Percentiles rank a stretch among this genome's conserved stretches.
phyloP scores from a whole-genome alignment of 2,113 vertebrate species.

The Rhynchopsitta pachyrhyncha region DNA sequence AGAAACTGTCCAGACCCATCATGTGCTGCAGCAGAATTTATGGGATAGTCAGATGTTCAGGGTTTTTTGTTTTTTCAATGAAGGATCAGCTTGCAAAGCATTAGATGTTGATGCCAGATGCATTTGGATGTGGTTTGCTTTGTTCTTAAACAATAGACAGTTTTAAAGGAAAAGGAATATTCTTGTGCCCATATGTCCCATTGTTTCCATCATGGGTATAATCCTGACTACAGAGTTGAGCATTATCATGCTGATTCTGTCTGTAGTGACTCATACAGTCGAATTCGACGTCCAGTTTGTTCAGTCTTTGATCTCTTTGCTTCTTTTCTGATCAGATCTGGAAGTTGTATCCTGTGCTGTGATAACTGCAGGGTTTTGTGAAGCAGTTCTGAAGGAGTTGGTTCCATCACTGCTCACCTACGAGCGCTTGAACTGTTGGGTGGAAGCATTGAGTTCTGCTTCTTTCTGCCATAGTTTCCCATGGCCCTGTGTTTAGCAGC shows the following conservation, averaged over 20 bases:
- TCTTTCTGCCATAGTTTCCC: background rate
- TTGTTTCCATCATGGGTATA: slow-evolving; percentile 5
- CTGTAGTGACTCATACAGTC: background rate
- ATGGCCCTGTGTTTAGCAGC: background rate
- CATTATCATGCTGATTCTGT: slow-evolving; percentile 32
- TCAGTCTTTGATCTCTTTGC: background rate
- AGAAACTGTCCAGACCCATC: background rate
- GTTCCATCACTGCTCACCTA: background rate
- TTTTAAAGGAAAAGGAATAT: slow-evolving; percentile 34
- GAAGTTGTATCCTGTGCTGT: background rate
- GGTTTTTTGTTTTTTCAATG: background rate
- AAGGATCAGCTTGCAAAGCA: slow-evolving; percentile 1
- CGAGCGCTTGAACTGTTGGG: background rate
- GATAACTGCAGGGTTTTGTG: background rate
- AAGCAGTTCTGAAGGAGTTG: background rate
- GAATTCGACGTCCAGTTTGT: slow-evolving; percentile 6
- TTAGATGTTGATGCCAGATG: slow-evolving; percentile 48
- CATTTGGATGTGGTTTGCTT: slow-evolving; percentile 61
- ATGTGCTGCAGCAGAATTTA: background rate
- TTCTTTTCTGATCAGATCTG: background rate
- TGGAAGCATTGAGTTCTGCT: background rate
- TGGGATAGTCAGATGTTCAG: background rate
- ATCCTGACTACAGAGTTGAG: background rate
- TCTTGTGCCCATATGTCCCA: slow-evolving; percentile 51
- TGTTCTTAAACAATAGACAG: slow-evolving; percentile 53